Evolutionary conservation across 2,888 invertebrate species (phyloP).

Genomic region (Drosophila anomelani): DNA sequence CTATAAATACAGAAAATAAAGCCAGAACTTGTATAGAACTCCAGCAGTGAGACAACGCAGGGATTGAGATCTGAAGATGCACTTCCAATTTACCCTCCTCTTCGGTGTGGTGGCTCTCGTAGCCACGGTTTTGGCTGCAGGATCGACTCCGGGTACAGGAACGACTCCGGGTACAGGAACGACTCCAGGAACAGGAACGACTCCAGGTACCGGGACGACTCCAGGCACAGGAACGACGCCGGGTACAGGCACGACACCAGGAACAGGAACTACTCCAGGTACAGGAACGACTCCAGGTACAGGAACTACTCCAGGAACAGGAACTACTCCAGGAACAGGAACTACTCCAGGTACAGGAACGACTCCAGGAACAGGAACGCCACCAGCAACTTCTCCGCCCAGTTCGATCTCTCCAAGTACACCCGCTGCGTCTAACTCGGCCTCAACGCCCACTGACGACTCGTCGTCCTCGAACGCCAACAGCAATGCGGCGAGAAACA

Average conservation of each 20-base stretch:
- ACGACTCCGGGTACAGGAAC: no score
- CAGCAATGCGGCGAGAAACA: background rate
- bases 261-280: no score
- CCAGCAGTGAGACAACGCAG: background rate
- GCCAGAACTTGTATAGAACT: background rate
- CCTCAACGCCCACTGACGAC: background rate
- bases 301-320: no score
- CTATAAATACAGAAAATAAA: background rate
- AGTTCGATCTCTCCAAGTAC: background rate
- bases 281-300: no score
- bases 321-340: no score
- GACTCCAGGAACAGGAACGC: no score
- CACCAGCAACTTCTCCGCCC: background rate
- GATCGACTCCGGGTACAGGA: background rate
- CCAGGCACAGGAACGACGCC: no score
- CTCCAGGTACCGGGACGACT: no score
- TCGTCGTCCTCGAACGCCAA: background rate
- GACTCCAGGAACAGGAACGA: no score
- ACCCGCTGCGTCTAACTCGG: background rate
- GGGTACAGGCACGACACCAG: no score
- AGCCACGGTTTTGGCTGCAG: background rate
- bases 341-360: no score
- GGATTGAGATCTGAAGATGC: background rate
- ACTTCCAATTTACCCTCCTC: background rate
- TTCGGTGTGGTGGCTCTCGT: background rate